Evolutionary conservation across 2,888 invertebrate genomes (phyloP), one percentile per base, ranked within the genome.

Genomic region (Cybosia mesomella): DNA sequence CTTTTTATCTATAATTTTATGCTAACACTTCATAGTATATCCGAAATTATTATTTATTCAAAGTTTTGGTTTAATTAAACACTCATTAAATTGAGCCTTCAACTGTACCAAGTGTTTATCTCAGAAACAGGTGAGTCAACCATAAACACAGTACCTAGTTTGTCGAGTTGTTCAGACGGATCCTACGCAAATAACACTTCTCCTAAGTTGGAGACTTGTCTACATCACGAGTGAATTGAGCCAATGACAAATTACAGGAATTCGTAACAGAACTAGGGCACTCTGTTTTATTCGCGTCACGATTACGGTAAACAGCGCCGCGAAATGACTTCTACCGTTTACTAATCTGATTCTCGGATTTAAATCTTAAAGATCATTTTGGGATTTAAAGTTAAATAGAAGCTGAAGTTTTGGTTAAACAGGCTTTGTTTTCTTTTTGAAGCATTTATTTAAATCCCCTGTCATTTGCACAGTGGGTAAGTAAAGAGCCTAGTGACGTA

Each of bases 101-200:
- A 60, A 70, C 66, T 77, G 68, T 63, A 70, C 69, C 53, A 66
- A 80, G 80, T 83, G 82, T 87, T 86, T 85, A 83, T 84, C 81
- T 67, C 73, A 72, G 79, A 80, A 84, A 84, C 87, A 87, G 88
- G 88, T 89, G 87, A 80, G 77, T 82, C 75, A 77, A 81, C 77
- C 74, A 83, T 85, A 85, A 86, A 90, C 87, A 88, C 68, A 77
- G 78, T n/a, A n/a, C n/a, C n/a, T 84, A 86, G 87, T 89, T 87
- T 85, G 83, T 83, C 36, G 73, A 82, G 78, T 83, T 86, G 84
- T 86, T 79, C 81, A 82, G 71, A 76, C 71, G 69, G 81, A 77
- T 82, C 89, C 91, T 89, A 82, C 81, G 75, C 83, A 91, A 92
- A 92, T 85, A 92, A 28, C 67, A 76, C 71, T 66, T 71, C 22